phyloP scores from a whole-genome alignment of 2,888 invertebrate genomes.

The Eueremaeus valkanovi region DNA sequence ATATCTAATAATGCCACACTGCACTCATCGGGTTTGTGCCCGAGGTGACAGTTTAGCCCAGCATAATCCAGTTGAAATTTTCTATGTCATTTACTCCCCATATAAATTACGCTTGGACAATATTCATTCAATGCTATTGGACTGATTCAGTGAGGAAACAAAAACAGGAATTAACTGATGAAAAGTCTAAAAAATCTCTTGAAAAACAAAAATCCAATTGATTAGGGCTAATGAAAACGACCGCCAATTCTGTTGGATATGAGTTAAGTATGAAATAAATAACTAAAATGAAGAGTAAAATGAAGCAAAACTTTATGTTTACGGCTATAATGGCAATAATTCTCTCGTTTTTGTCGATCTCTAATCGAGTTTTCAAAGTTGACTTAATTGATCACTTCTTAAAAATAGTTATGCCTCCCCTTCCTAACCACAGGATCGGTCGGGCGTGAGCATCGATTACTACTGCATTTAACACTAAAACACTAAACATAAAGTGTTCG shows the following conservation, averaged over 20 bases:
- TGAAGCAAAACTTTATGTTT: background rate
- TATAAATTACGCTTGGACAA: no score
- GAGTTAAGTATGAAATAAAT: background rate
- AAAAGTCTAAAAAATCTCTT: no score
- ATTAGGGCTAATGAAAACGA: background rate
- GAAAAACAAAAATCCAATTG: background rate
- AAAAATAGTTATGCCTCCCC: constrained; percentile 25
- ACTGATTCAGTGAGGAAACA: no score
- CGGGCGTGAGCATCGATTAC: constrained; percentile 28
- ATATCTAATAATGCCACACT: no score
- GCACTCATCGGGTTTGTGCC: no score
- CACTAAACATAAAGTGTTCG: background rate
- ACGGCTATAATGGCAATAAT: background rate
- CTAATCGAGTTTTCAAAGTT: background rate
- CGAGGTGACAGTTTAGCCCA: no score
- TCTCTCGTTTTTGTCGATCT: background rate
- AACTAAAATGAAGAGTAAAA: background rate
- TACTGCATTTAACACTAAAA: constrained; percentile 30
- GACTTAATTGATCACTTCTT: constrained; percentile 31
- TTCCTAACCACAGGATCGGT: constrained; percentile 22
- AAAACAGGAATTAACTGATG: no score
- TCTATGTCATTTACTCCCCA: no score
- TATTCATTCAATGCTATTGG: no score
- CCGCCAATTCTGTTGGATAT: background rate
- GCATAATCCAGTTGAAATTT: no score